Evolutionary conservation across 92 coral and sea anemone genomes (phyloP), one percentile per base, ranked within the genome.

Genomic region (Muricea muricata): DNA sequence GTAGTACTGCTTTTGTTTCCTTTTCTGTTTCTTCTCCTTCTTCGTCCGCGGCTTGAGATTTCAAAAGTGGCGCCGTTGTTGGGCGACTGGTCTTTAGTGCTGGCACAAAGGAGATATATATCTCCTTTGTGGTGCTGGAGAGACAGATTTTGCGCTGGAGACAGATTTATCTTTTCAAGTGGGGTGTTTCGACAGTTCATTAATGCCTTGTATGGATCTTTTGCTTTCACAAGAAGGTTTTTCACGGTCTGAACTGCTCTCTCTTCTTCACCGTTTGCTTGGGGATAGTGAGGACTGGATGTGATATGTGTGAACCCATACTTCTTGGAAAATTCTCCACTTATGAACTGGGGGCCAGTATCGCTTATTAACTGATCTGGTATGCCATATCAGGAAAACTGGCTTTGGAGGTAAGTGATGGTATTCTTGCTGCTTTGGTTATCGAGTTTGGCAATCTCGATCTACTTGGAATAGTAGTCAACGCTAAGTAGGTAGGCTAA

Each of bases 1-100:
- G n/a, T 68, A 66, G 7, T 83, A 24, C 30, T 47, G 18, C 71
- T 90, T 90, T 58, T 86, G 90, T 80, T 80, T 84, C n/a, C 69
- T 35, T 26, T 46, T 89, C 73, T 72, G 58, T 41, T 90, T 84
- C 57, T 58, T 69, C n/a, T 70, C 56, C 29, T 35, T 25, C 41
- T 40, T 66, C 78, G 31, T 79, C 66, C 41, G 70, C 52, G 7
- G 47, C 75, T 68, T 31, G 75, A 56, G 91, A 90, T n/a, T 63
- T 87, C 52, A 82, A 70, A 37, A 82, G 54, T 20, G 82, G 84
- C 28, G 35, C 37, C 20, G 81, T 37, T 50, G 42, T 39, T 39
- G 88, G 37, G 75, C 37, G 8, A 50, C 17, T 47, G 87, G 70
- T 54, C 86, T 68, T 68, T 42, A n/a, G n/a, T 29, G 61, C 71